Percentiles rank a stretch among this genome's conserved stretches.
phyloP scores from a whole-genome alignment of 53 echinoderm and acorn worm genomes.

The Astropecten irregularis region DNA sequence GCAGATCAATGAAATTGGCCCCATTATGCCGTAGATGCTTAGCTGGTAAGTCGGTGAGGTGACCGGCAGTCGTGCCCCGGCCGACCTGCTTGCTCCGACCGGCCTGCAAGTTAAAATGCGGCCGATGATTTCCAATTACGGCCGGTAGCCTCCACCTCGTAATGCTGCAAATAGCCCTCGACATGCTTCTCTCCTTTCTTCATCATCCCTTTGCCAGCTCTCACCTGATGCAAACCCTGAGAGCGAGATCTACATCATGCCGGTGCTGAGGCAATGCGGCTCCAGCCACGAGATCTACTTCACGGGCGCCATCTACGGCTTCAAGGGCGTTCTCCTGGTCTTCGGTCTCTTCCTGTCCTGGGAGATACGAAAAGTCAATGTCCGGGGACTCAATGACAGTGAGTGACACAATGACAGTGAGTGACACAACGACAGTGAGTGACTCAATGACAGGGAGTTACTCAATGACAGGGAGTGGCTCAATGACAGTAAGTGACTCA shows the following conservation, averaged over 20 bases:
- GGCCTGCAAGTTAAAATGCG: too few relatives aligned
- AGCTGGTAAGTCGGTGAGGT: too few relatives aligned
- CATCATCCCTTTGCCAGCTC: background rate
- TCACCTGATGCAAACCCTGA: background rate
- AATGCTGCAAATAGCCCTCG: too few relatives aligned
- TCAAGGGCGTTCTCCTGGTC: constrained; percentile 53
- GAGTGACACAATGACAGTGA: background rate
- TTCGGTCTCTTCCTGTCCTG: constrained; percentile 64
- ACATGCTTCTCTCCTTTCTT: too few relatives aligned
- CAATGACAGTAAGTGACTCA: too few relatives aligned
- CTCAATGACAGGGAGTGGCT: background rate
- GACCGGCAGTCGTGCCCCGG: too few relatives aligned
- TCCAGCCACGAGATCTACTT: constrained; percentile 22
- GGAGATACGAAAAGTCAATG: constrained; percentile 51
- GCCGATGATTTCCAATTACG: too few relatives aligned
- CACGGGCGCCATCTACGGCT: constrained; percentile 40
- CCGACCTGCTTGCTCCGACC: too few relatives aligned
- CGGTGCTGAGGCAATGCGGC: constrained; percentile 42
- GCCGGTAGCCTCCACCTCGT: too few relatives aligned
- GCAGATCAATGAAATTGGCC: too few relatives aligned
- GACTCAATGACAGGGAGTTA: background rate
- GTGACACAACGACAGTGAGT: background rate
- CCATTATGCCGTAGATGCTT: too few relatives aligned
- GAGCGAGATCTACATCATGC: constrained; percentile 38
- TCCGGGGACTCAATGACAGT: constrained; percentile 61